Evolutionary conservation across 2,113 vertebrate species (phyloP), one percentile per base, ranked within the genome.

Genomic region (Ammodytes marinus): DNA sequence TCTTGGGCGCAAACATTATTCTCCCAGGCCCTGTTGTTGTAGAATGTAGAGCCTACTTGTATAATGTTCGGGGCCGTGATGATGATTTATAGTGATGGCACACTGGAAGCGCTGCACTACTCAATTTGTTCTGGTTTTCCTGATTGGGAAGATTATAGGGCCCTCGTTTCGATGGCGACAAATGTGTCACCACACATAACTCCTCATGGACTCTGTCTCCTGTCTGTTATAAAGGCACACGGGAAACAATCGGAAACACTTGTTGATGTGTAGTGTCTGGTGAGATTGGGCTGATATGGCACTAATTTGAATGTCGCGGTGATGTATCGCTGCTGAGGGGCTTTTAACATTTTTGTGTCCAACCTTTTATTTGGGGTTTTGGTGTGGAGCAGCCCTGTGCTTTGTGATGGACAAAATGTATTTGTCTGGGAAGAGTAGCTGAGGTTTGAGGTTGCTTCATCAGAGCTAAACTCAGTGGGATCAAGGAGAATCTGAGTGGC

Each of bases 141-240:
- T 83, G 77, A 92, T 79, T 76, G 86, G 82, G 69, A 58, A 94
- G 92, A 95, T 95, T 93, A 94, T 15, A 94, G 93, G 87, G 69
- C 27, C 66, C 61, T 47, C 19, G 46, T 61, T 70, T 63, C 57
- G 57, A 86, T 69, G 85, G 89, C 64, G 74, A 88, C 87, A 87
- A 92, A 90, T 74, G 70, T 81, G 82, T 90, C 82, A 83, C 90
- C 89, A 13, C 94, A 92, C 86, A 86, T 76, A 79, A 83, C 83
- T 88, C 65, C 69, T 8, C 67, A 57, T 57, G 0, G 49, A 13
- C 69, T 72, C 78, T 19, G 83, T 90, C 78, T 86, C 82, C 82
- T 47, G 67, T 79, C 87, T 84, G 66, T 80, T 66, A 39, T 61
- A 70, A 91, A 90, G 76, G 77, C 74, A 60, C 53, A 74, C 9